Conservation (phyloP, 2,113 vertebrate genomes). For the Heptranchias perlo region DNA sequence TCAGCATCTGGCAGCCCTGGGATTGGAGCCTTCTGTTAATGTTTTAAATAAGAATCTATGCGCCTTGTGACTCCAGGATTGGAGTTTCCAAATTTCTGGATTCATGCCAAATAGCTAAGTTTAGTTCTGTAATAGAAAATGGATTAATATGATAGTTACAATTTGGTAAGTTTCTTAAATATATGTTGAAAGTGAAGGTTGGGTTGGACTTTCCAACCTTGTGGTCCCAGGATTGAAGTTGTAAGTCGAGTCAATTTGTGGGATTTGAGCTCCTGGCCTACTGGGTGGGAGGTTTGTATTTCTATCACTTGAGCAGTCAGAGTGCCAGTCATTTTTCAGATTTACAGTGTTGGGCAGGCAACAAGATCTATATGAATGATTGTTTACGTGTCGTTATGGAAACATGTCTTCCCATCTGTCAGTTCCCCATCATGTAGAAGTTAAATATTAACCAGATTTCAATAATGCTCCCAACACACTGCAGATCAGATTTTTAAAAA, state of each 20-base stretch:
- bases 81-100: background rate
- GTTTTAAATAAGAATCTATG: background rate
- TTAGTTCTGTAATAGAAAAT: background rate
- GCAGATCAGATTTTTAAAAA: background rate
- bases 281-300: no score
- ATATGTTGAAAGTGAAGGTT: background rate
- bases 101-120: background rate
- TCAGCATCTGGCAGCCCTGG: background rate
- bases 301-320: background rate
- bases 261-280: background rate
- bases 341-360: background rate
- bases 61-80: background rate
- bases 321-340: background rate
- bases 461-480: background rate
- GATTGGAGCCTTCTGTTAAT: background rate
- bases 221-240: background rate
- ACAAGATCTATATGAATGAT: background rate
- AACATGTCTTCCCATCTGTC: background rate
- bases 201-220: background rate
- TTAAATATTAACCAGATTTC: constrained; percentile 20
- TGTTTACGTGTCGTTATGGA: constrained; percentile 32
- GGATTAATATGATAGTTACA: background rate
- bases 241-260: background rate
- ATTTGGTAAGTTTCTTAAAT: no score
- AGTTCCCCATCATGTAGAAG: background rate